Evolutionary conservation across 1,140 invertebrate species (phyloP), one percentile per base, ranked within the genome.

Genomic region (Drosophila sturtevanti): DNA sequence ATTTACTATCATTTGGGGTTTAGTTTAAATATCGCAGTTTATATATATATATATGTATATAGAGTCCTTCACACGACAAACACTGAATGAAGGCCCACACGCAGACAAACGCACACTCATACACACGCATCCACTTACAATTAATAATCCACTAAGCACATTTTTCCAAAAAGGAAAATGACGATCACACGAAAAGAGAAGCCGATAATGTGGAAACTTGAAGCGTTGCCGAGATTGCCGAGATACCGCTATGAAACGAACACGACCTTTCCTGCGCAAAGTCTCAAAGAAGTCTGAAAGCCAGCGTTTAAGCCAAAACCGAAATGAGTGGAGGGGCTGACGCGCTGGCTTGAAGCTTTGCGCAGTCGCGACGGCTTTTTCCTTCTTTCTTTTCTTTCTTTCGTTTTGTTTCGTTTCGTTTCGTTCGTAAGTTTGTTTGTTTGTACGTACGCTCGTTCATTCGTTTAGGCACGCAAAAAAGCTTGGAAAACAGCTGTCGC

Each of bases 261-360:
- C 73, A 86, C 89, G 85, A 91, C 89, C 89, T 91, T 91, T 91
- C 90, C 81, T 78, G 79, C 84, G 85, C 86, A 68, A 66, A 75
- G 72, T 89, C 89, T 81, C 79, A 89, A 89, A 89, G 85, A 91
- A 84, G 89, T 91, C 85, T 91, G 89, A 91, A 81, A 79, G 74
- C 74, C 81, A 75, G 79, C 79, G 82, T 78, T 65, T 68, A 21
- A 60, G 78, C 79, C 54, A 77, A 77, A 77, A 68, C 77, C 67
- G 70, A 80, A 21, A 9, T 18, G 41, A 48, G 41, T 16, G 14
- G 70, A 71, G 72, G 72, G 70, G 80, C 81, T 74, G 4, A 24
- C 24, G 63, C 37, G 52, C 10, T 37, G 31, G 48, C 35, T 2
- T 35, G 56, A 56, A 66, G 71, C 64, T 71, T 62, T 63, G 63